phyloP scores from a whole-genome alignment of 2,888 invertebrate species.

The Drosophila atripex region DNA sequence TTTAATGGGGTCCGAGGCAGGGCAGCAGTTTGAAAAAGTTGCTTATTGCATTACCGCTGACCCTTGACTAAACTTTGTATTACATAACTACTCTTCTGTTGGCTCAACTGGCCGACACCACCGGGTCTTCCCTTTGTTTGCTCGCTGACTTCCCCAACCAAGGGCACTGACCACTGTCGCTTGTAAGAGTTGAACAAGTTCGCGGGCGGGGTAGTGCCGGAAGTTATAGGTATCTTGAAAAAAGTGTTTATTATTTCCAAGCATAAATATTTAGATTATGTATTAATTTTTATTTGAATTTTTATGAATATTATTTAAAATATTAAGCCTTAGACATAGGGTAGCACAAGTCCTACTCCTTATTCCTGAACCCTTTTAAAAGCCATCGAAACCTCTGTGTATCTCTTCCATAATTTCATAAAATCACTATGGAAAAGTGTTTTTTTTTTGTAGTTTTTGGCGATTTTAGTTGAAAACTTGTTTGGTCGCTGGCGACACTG shows the following conservation, averaged over 20 bases:
- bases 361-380: neutral
- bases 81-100: slow-evolving; percentile 36
- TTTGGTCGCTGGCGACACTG: slow-evolving; percentile 11
- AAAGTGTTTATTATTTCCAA: too few relatives aligned
- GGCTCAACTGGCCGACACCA: slow-evolving; percentile 12
- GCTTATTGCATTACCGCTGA: slow-evolving; percentile 59
- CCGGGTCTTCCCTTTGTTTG: slow-evolving; percentile 1
- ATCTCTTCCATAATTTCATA: neutral
- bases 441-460: slow-evolving; percentile 3
- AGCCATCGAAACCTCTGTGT: neutral
- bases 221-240: neutral
- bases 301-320: too few relatives aligned
- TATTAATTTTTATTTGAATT: too few relatives aligned
- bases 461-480: slow-evolving; percentile 61
- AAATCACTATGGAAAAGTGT: slow-evolving; percentile 6
- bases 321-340: too few relatives aligned
- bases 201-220: neutral
- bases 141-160: slow-evolving; percentile 8
- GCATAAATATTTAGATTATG: too few relatives aligned
- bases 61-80: slow-evolving; percentile 50
- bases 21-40: slow-evolving; percentile 63
- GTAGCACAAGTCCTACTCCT: too few relatives aligned
- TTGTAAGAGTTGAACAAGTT: slow-evolving; percentile 53
- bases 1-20: slow-evolving; percentile 70
- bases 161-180: slow-evolving; percentile 37